Evolutionary conservation across 2,797 vertebrate genomes (phyloP).

Genomic region (Cirrhinus molitorella): DNA sequence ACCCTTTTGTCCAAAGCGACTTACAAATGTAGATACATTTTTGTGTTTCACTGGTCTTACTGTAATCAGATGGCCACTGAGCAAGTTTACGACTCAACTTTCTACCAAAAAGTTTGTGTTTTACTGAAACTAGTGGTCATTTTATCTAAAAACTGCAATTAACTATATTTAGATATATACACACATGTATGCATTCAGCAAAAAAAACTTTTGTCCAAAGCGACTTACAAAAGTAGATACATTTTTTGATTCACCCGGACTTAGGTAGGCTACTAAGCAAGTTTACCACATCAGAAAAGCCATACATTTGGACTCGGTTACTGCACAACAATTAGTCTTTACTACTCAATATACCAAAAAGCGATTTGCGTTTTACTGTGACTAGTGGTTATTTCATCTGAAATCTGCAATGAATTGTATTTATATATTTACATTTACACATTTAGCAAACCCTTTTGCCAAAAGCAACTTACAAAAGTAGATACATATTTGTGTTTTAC

Average conservation of each 20-base stretch:
- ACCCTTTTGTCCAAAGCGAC: background rate
- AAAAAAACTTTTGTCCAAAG: no score
- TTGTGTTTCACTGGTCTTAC: background rate
- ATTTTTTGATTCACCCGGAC: no score
- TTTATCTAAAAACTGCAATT: no score
- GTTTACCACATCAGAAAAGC: background rate
- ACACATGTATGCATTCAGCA: no score
- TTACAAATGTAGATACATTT: background rate
- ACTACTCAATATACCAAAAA: background rate
- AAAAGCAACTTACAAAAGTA: background rate
- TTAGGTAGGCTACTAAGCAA: background rate
- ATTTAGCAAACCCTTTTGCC: background rate
- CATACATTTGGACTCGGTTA: background rate
- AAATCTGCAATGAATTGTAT: no score
- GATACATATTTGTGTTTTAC: no score
- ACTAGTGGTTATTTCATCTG: background rate
- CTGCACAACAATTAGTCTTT: background rate
- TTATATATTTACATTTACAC: background rate
- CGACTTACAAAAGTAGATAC: no score
- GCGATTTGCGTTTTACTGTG: background rate
- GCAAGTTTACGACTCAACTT: no score
- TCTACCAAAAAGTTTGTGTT: no score
- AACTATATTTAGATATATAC: no score
- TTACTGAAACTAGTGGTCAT: no score
- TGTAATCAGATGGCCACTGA: background rate